Evolutionary conservation across 2,888 invertebrate genomes (phyloP), one percentile per base, ranked within the genome.

Genomic region (Serrognathus titanus): DNA sequence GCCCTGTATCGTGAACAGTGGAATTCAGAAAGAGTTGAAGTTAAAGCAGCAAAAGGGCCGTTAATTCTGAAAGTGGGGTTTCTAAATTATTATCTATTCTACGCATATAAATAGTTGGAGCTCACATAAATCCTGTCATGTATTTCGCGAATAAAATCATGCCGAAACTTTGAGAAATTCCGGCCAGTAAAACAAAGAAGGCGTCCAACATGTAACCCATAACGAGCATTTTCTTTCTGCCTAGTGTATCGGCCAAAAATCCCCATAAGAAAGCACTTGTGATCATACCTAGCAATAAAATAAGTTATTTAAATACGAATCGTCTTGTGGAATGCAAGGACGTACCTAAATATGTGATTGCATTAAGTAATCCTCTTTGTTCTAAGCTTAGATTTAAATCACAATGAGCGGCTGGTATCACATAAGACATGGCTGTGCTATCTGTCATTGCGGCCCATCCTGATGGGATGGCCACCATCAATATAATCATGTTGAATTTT

Each of bases 211-310:
- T 71, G 69, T 85, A 86, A 0, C 89, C 89, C 69, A 82, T 80
- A 31, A 87, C 77, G 64, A 92, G 79, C 52, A 90, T 81, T 68
- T 83, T 83, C 63, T 82, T 83, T 57, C 89, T 80, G 8, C 90
- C 91, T 57, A 87, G 80, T 0, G 87, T 86, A 70, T 91, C 91
- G 0, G 89, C 87, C 5, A 90, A 73, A 69, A 86, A 89, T 0
- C 91, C 91, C 92, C 92, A 92, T 2, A 89, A 61, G 71, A 89
- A 81, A 0, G 88, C 87, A 39, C 89, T 88, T 1, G 83, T 80
- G 63, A 88, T 85, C 89, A 91, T 91, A 16, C 89, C 91, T 89
- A 70, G 1, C 71, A 69, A 53, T 35, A 60, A 53, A 46, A 24
- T n/a, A n/a, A 36, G 9, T 46, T 20, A n/a, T 53, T 31, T 41